Conservation (phyloP, 2,797 vertebrate species). For the Mormyrops attenuatus region DNA sequence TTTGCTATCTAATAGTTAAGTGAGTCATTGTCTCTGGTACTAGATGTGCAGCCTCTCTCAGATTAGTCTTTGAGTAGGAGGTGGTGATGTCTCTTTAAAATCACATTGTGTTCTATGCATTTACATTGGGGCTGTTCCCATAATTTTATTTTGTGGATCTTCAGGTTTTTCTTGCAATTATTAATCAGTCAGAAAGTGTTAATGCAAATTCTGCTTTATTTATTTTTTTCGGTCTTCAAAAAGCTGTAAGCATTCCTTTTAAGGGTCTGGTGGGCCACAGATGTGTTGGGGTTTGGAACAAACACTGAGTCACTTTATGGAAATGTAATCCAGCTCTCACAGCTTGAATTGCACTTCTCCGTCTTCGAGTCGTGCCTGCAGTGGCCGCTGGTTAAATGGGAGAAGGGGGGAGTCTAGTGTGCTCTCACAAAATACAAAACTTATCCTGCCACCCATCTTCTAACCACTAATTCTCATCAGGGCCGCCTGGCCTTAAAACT, state of each 20-base stretch:
- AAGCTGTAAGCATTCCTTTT: slow-evolving; percentile 11
- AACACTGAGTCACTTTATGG: slow-evolving; percentile 9
- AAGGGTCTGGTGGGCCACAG: slow-evolving; percentile 32
- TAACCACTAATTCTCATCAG: background rate
- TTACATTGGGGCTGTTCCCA: background rate
- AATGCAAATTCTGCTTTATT: background rate
- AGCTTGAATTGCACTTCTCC: slow-evolving; percentile 2
- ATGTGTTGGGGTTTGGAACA: background rate
- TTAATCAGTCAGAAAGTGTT: background rate
- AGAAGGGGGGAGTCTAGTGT: background rate
- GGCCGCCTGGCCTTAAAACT: background rate
- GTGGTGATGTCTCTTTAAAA: background rate
- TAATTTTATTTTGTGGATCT: background rate
- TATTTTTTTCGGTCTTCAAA: background rate
- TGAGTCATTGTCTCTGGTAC: background rate
- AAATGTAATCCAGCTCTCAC: background rate
- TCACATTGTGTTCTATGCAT: background rate
- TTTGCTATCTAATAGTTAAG: background rate
- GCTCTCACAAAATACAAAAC: background rate
- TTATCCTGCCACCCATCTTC: background rate
- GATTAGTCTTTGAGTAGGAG: background rate
- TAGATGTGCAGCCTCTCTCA: background rate
- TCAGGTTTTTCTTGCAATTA: background rate
- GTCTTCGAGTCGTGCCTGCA: background rate
- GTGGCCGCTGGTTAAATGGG: background rate